Base-by-base conservation (phyloP, 2,888 invertebrate species). In the Troilus luridus region DNA sequence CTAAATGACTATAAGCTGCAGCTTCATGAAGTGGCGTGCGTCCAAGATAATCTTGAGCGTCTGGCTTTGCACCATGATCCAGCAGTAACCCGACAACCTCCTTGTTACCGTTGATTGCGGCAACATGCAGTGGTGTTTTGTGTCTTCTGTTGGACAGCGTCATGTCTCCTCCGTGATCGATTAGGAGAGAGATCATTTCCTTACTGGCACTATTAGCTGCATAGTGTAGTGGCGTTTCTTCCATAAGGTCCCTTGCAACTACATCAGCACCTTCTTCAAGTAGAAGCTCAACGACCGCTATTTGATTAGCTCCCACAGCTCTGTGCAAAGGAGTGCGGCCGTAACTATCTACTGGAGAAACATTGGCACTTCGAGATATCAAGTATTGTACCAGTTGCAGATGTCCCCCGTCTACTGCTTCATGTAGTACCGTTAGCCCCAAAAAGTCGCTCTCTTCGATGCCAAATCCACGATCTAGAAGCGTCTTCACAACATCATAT, bases 11-110 rank as follows among this genome's bases (percentile, higher is more conserved):
- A 60, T 88, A 62, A 27, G 10, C 6, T 59, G 59, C 88, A 10
- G 88, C 88, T 59, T 60, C 62, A 56, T 88, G 88, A 27, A 59
- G 27, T 3, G 88, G 88, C 81, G 54, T 81, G 1, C 81, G 41
- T 17, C 81, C 81, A 54, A 81, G 81, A 3, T 54, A 21, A 21
- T 81, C 81, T 56, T 56, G 81, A 41, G 21, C 19, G 41, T 81
- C 54, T 8, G 9, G 10, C 21, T 21, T 81, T 6, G 81, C 81
- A 54, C 81, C 81, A 81, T 54, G 21, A 2, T 54, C 54, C 21
- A 81, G 19, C 0, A 41, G 81, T 81, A 54, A 21, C 0, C 54
- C 10, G 9, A 54, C 54, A 54, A 56, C 21, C 10, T 81, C 81
- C 10, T 11, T 54, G 14, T 81, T 54, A 21, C 81, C 81, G 11